A percentile compares a stretch with the other conserved stretches of the same genome.
Evolutionary conservation across 2,797 vertebrate genomes (phyloP).

Genomic region (Lagodon rhomboides): DNA sequence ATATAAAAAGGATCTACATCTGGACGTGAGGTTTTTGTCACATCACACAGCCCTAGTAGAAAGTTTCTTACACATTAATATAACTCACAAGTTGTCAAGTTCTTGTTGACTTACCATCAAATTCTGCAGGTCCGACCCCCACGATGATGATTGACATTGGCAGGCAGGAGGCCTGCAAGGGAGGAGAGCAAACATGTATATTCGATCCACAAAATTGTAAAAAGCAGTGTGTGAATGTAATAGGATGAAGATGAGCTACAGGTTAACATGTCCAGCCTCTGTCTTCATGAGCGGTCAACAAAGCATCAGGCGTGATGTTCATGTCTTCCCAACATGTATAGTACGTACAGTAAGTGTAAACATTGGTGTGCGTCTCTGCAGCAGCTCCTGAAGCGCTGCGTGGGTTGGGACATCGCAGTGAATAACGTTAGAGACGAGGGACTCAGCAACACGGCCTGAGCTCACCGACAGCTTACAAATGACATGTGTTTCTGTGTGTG

Average conservation of each 20-base stretch:
- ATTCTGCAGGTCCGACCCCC: constrained; percentile 97
- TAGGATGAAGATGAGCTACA: neutral
- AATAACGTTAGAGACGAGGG: constrained; percentile 55
- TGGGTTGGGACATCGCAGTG: constrained; percentile 54
- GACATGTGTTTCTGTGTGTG: constrained; percentile 41
- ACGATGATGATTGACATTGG: constrained; percentile 99
- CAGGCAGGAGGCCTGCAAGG: constrained; percentile 87
- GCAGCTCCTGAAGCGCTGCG: constrained; percentile 42
- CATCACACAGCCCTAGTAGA: no score
- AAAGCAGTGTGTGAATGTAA: neutral
- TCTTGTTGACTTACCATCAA: constrained; percentile 90
- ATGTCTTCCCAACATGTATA: neutral
- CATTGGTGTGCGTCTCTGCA: constrained; percentile 18
- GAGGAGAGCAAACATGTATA: neutral
- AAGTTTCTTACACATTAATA: neutral
- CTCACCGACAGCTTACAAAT: constrained; percentile 62
- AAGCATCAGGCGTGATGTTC: neutral
- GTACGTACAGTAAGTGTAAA: neutral
- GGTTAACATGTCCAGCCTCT: neutral
- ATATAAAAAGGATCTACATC: no score
- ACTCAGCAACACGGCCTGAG: constrained; percentile 50
- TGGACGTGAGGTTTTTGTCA: no score
- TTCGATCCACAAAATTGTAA: neutral
- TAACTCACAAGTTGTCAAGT: neutral
- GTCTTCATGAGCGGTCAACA: neutral